These are phyloP conservation scores for Bombus terrestris DNA, from an alignment of 1,140 invertebrate genomes.

Conservation along the genomic window DNA sequence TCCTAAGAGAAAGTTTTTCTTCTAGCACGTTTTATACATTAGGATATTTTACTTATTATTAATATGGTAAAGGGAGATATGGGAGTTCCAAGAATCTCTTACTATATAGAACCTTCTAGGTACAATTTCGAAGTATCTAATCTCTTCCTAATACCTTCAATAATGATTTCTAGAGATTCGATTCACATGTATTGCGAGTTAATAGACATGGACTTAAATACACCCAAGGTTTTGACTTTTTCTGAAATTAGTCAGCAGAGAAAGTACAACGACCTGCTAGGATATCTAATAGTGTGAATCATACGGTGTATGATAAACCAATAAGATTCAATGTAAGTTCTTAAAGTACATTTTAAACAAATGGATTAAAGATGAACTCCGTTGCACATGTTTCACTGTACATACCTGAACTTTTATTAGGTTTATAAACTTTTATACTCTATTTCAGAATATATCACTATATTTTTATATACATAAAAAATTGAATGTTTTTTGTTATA, in stretches of 20 bases:
- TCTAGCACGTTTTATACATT: not conserved
- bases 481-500: not conserved
- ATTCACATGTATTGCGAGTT: not conserved
- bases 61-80: too few relatives aligned
- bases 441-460: not conserved
- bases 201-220: not conserved
- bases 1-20: not conserved
- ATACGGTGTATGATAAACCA: not conserved
- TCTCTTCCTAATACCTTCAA: not conserved
- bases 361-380: not conserved
- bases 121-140: not conserved
- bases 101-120: not conserved
- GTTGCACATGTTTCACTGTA: not conserved
- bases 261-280: not conserved
- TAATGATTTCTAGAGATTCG: not conserved
- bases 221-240: not conserved
- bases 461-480: not conserved
- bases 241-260: slow-evolving; percentile 1
- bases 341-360: not conserved
- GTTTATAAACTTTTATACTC: not conserved
- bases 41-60: not conserved
- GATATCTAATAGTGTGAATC: not conserved
- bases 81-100: not conserved
- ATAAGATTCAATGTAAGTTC: not conserved
- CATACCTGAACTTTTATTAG: not conserved